Conservation (phyloP, 2,113 vertebrate species). For the Ciconia stormi region DNA sequence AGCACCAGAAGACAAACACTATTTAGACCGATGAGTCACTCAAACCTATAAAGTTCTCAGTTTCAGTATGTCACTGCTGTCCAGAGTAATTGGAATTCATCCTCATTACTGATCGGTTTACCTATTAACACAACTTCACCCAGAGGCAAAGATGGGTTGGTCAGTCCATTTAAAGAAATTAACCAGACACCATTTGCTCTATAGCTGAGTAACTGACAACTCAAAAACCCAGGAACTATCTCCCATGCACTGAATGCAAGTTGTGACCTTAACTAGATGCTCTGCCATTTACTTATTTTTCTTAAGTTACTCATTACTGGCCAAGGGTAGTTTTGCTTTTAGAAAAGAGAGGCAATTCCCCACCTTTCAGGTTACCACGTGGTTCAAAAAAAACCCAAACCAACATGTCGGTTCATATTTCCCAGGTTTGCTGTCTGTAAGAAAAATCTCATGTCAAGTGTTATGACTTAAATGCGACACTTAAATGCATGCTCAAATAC, state of each 20-base stretch:
- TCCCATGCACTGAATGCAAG: background rate
- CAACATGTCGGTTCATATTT: background rate
- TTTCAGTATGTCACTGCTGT: background rate
- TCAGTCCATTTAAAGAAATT: background rate
- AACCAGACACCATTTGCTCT: background rate
- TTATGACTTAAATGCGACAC: background rate
- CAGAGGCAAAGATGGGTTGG: background rate
- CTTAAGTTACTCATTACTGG: background rate
- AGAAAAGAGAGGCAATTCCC: background rate
- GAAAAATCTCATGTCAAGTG: background rate
- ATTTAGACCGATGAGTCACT: background rate
- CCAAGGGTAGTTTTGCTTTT: background rate
- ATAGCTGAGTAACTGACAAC: background rate
- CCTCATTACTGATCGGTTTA: background rate
- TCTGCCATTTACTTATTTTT: background rate
- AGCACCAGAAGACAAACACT: background rate
- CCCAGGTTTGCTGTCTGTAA: background rate
- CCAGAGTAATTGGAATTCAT: background rate
- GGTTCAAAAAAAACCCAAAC: background rate
- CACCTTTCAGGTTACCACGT: background rate
- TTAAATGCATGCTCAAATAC: background rate
- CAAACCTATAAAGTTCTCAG: background rate
- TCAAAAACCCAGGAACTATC: background rate
- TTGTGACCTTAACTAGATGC: background rate
- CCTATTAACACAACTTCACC: background rate